Base-by-base conservation (phyloP, 2,888 invertebrate species). In the Cyclophora albipunctata region DNA sequence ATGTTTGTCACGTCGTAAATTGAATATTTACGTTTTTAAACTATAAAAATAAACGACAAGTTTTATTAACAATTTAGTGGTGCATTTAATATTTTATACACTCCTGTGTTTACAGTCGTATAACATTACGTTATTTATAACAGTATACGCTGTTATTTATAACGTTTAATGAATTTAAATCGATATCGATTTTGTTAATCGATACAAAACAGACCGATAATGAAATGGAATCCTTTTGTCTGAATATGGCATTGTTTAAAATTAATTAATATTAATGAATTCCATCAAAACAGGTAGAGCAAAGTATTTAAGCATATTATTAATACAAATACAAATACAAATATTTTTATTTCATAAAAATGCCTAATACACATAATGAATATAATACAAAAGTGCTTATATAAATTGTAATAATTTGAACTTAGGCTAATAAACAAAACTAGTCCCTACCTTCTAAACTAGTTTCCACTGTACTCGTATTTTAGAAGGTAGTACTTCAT, bases 1-100 rank as follows among this genome's bases (percentile, higher is more conserved):
- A 62, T 71, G 70, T 73, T 82, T 80, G 80, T 83, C 83, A 82
- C 82, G 58, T 81, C 77, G 73, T 84, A 78, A 81, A 79, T 76
- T 60, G 63, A 62, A 67, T 68, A 71, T 74, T 73, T 76, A 77
- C 71, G 66, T 65, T 70, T 73, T 66, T 67, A 58, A 57, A 51
- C 64, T 56, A 64, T 67, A 63, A 67, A 66, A 67, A 62, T 61
- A 59, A 65, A 67, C 61, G 59, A 57, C 57, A 52, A 59, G 58
- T 69, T 72, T 73, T 71, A 69, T 68, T 62, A 61, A 63, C 61
- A 55, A 69, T 71, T 69, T 71, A 69, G 70, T 63, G 57, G 53
- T 48, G 50, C 53, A 48, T 51, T 51, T 49, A 45, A 48, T 51
- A 40, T 54, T 52, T 50, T 47, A 47, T 51, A 58, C 51, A 48